Base-by-base conservation (phyloP, 2,888 invertebrate species). In the Drosophila meridionalis region DNA sequence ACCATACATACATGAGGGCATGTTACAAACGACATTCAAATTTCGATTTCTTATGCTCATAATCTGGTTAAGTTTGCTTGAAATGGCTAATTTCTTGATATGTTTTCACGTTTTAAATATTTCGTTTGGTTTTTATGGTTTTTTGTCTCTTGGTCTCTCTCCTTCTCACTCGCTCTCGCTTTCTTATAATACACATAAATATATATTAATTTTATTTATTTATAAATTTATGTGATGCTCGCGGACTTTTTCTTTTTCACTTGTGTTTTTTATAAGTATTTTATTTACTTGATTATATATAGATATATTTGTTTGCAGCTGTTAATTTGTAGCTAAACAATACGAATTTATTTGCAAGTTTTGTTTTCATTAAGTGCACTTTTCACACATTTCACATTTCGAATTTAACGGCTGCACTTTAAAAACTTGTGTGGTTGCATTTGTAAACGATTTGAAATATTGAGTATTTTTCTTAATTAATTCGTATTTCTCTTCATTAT, bases 141-240 rank as follows among this genome's bases (percentile, higher is more conserved):
- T 69, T 67, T 67, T 53, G 20, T 53, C 12, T 14, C 12, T 52
- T 47, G n/a, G 2, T 43, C 28, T 63, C 32, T 67, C 28, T 30
- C 20, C 2, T 11, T 34, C 34, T 8, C 38, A 20, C 38, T 58
- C 42, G 60, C 34, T 36, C 47, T 28, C 28, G 9, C 11, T 52
- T 30, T 69, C n/a, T 45, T 30, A 43, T 32, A 42, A 64, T 64
- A 60, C 55, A 60, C 55, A 55, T 52, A 47, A 55, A 61, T 48
- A 71, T 79, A 78, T 82, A 87, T 84, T 87, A 78, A 72, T 73
- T 82, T 81, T 50, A 86, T 86, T 86, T 86, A 86, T 86, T 83
- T 87, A 76, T 86, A 83, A 82, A 83, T 88, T 77, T 75, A 78
- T 79, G 77, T 69, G 63, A 58, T 70, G 59, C 66, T 70, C 59